Percentiles rank a stretch among this genome's conserved stretches.
Conservation (phyloP, 2,797 vertebrate species). For the Brachymystax lenok region DNA sequence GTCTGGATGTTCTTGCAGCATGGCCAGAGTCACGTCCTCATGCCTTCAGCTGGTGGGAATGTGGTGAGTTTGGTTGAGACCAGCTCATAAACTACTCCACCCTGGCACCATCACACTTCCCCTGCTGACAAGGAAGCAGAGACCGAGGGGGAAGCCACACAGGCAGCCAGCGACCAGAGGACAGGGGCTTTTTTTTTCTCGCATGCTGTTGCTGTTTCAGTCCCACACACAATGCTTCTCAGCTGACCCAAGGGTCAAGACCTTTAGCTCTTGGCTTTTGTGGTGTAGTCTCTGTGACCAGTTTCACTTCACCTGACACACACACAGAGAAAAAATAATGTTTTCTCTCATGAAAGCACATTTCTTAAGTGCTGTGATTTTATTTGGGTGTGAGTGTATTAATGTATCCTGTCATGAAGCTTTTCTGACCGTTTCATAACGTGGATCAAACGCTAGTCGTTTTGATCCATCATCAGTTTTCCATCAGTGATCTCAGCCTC, state of each 20-base stretch:
- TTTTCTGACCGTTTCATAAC: neutral
- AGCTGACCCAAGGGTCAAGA: slow-evolving; percentile 78
- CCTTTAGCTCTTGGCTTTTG: slow-evolving; percentile 54
- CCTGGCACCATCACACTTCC: slow-evolving; percentile 92
- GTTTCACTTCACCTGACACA: slow-evolving; percentile 74
- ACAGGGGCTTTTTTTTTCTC: slow-evolving; percentile 58
- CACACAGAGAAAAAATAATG: slow-evolving; percentile 25
- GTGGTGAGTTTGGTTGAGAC: slow-evolving; percentile 89
- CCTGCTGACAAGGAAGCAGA: slow-evolving; percentile 81
- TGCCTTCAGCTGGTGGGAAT: slow-evolving; percentile 80
- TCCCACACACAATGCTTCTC: slow-evolving; percentile 65
- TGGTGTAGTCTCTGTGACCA: slow-evolving; percentile 59
- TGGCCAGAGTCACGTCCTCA: slow-evolving; percentile 90
- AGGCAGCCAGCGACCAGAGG: slow-evolving; percentile 59
- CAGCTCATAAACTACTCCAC: slow-evolving; percentile 84
- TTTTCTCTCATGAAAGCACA: neutral
- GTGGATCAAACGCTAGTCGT: neutral
- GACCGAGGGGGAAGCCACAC: slow-evolving; percentile 80
- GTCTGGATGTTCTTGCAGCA: slow-evolving; percentile 74
- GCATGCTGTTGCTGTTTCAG: slow-evolving; percentile 25
- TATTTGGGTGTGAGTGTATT: neutral
- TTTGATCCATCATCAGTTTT: neutral
- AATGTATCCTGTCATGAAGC: neutral
- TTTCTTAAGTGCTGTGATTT: neutral
- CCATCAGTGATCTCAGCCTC: neutral